Evolutionary conservation across 2,888 invertebrate species (phyloP).

Genomic region (Cephus rjabovi): DNA sequence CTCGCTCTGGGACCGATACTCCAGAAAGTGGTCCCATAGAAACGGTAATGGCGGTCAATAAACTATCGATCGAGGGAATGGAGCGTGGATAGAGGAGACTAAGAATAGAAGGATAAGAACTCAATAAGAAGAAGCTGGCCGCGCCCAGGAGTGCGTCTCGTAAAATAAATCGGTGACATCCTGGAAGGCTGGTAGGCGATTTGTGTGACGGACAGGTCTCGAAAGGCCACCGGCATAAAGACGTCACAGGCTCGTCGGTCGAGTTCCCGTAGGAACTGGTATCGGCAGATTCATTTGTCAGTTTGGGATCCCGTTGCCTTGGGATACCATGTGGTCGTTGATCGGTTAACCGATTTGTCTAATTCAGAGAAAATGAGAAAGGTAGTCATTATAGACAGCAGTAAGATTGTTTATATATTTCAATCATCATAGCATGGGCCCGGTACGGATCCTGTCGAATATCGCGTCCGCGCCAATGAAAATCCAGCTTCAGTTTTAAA

Average conservation of each 20-base stretch:
- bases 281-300: conserved; percentile 63
- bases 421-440: background rate
- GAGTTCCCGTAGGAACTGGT: conserved; percentile 39
- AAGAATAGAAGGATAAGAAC: conserved; percentile 1
- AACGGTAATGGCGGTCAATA: conserved; percentile 52
- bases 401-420: background rate
- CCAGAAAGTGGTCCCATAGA: conserved; percentile 24
- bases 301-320: conserved; percentile 6
- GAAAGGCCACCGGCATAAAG: conserved; percentile 50
- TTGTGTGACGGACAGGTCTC: conserved; percentile 56
- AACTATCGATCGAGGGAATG: conserved; percentile 49
- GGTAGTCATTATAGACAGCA: background rate
- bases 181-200: conserved; percentile 57
- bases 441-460: background rate
- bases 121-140: conserved; percentile 25
- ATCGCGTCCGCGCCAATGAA: background rate
- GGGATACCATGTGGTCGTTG: background rate
- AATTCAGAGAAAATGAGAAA: background rate
- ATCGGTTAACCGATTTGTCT: background rate
- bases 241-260: conserved; percentile 47
- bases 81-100: conserved; percentile 7
- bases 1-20: background rate
- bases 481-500: conserved; percentile 34
- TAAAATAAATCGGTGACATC: conserved; percentile 65
- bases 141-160: conserved; percentile 46